Percentiles rank a stretch among this genome's conserved stretches.
phyloP scores from a whole-genome alignment of 2,888 invertebrate species.

The Odontothrips loti region DNA sequence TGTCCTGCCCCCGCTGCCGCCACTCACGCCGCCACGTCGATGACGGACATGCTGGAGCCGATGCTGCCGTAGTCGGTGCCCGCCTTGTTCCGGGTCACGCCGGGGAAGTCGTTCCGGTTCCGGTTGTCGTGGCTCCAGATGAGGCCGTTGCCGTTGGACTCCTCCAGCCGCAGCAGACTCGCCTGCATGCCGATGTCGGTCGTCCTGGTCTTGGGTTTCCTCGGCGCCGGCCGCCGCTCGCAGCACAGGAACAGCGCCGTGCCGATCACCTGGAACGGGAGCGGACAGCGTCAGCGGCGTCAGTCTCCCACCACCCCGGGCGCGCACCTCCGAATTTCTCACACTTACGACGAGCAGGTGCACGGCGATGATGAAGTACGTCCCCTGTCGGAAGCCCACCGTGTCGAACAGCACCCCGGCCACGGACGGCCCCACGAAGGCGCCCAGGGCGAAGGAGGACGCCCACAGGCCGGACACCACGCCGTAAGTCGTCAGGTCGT shows the following conservation, averaged over 20 bases:
- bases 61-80: constrained; percentile 17
- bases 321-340: too few species aligned
- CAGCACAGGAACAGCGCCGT: constrained; percentile 12
- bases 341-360: constrained; percentile 44
- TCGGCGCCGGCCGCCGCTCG: neutral
- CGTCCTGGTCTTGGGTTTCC: neutral
- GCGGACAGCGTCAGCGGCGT: neutral
- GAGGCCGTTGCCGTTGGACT: neutral
- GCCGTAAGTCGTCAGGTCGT: constrained; percentile 54
- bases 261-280: neutral
- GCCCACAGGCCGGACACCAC: constrained; percentile 56
- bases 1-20: neutral
- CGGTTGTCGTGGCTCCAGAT: neutral
- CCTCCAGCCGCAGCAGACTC: neutral
- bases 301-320: neutral
- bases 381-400: constrained; percentile 46
- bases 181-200: neutral
- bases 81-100: constrained; percentile 13
- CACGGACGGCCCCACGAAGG: constrained; percentile 47
- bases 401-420: constrained; percentile 46
- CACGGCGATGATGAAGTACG: constrained; percentile 43
- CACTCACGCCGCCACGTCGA: constrained; percentile 7
- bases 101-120: neutral
- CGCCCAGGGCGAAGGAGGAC: constrained; percentile 53
- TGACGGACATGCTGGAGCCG: constrained; percentile 2